Evolutionary conservation across 2,888 invertebrate species (phyloP), one percentile per base, ranked within the genome.

Genomic region (Podotricha telesiphe): DNA sequence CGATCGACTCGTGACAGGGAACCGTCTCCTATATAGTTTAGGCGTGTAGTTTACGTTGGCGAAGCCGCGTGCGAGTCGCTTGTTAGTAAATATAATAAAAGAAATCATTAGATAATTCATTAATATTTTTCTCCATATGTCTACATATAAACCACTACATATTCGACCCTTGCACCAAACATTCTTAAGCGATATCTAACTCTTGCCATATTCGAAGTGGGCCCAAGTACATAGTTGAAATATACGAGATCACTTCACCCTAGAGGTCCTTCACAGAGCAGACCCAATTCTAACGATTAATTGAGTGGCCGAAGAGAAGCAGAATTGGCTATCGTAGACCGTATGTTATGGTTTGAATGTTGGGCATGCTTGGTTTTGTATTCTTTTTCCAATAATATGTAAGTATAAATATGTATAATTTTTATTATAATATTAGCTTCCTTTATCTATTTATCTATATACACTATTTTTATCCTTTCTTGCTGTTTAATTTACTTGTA

Each of bases 231-330:
- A 68, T 73, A 73, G 75, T 77, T 75, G 78, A 76, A 72, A 74
- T 74, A 72, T 70, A 73, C 67, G 72, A 83, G 83, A 47, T 75
- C 73, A 68, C 81, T 83, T 73, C 65, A 78, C 65, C 75, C 77
- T 77, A 74, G 69, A 76, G 78, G 74, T 74, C 73, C 74, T 76
- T 77, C 71, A 74, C 75, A 71, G 71, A 73, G 75, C 73, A 70
- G 78, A 65, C 73, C 73, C 75, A 74, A 74, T 75, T 74, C 86
- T 83, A 80, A 82, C 85, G 83, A 85, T 84, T 87, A 87, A 87
- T 87, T 86, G 86, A 86, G 86, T 80, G 82, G 77, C 76, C 77
- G 72, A 77, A 79, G 79, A 79, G 80, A 81, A 82, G 81, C 78
- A 75, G 80, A 85, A 84, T 85, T 84, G 84, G 78, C 79, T 79